Evolutionary conservation across 2,113 vertebrate species (phyloP), one percentile per base, ranked within the genome.

Genomic region (Columba livia): DNA sequence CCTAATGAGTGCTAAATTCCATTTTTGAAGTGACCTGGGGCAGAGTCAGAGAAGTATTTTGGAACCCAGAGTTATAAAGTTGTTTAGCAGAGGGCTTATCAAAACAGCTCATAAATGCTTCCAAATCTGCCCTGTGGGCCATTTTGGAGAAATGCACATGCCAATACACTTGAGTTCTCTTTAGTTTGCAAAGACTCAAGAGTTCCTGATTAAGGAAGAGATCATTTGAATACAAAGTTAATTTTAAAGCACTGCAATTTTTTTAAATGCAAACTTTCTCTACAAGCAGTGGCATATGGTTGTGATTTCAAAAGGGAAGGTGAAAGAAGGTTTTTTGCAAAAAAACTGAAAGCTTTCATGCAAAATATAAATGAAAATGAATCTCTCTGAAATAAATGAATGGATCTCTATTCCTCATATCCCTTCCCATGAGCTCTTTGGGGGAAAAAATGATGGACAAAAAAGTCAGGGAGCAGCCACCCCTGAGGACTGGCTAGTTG

Each of bases 371-470:
- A 73, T 38, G 0, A 77, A 25, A 73, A 56, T 19, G 7, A 73
- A n/a, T 79, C 6, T 74, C 28, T 84, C 34, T 50, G 51, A 84
- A 93, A 78, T 0, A 71, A 21, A 34, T 42, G 80, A 87, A 64
- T 6, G 10, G 69, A 10, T 24, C n/a, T 87, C 26, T 50, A 2
- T 62, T 78, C 34, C 21, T 81, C 23, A 25, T 10, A 66, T 42
- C 23, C 44, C 28, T 54, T 90, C 48, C 58, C 23, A 2, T 18
- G 23, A 34, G 42, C 10, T 65, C 50, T 9, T 36, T 8, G 6
- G 11, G 31, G 5, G 4, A 14, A 28, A n/a, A 38, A 42, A 24
- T 34, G 31, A 28, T 32, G 0, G 1, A 15, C 1, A 0, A 38
- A 40, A 15, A 23, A 25, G 50, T 34, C 50, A 73, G 58, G 54